phyloP scores from a whole-genome alignment of 2,888 invertebrate species.

The Habrosyne pyritoides region DNA sequence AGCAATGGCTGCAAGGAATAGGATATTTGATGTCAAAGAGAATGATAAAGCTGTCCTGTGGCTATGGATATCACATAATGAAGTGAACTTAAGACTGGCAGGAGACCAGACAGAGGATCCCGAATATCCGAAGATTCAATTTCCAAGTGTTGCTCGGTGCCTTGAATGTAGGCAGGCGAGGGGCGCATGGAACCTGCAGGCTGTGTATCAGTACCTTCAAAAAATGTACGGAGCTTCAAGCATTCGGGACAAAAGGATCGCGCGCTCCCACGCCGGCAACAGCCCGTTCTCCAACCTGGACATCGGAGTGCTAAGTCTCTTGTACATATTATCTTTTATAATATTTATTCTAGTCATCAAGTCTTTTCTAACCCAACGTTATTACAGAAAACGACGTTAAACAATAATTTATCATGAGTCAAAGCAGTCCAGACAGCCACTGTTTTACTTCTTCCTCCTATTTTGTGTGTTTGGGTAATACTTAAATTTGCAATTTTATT shows the following conservation, averaged over 20 bases:
- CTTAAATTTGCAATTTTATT: neutral
- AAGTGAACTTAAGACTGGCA: conserved; percentile 93
- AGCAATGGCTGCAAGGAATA: conserved; percentile 89
- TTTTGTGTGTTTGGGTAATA: conserved; percentile 16
- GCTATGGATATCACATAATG: conserved; percentile 97
- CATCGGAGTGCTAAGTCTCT: conserved; percentile 89
- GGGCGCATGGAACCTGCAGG: conserved; percentile 85
- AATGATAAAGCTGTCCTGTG: conserved; percentile 92
- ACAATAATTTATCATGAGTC: conserved; percentile 37
- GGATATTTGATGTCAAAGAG: conserved; percentile 87
- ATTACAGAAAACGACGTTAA: conserved; percentile 89
- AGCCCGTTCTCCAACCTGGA: conserved; percentile 87
- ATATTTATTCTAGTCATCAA: conserved; percentile 90
- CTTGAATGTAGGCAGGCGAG: conserved; percentile 84
- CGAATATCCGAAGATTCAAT: conserved; percentile 93
- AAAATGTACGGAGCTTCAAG: conserved; percentile 68
- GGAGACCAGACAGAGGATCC: conserved; percentile 96
- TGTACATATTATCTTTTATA: conserved; percentile 89
- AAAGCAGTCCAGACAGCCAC: neutral
- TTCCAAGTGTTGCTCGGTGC: conserved; percentile 89
- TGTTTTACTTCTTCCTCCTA: conserved; percentile 11
- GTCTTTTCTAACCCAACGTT: conserved; percentile 88
- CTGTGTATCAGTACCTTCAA: conserved; percentile 86
- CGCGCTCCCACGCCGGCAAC: conserved; percentile 47
- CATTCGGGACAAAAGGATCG: conserved; percentile 48